Base-by-base conservation (phyloP, 2,113 vertebrate genomes). In the Terrapene triunguis region DNA sequence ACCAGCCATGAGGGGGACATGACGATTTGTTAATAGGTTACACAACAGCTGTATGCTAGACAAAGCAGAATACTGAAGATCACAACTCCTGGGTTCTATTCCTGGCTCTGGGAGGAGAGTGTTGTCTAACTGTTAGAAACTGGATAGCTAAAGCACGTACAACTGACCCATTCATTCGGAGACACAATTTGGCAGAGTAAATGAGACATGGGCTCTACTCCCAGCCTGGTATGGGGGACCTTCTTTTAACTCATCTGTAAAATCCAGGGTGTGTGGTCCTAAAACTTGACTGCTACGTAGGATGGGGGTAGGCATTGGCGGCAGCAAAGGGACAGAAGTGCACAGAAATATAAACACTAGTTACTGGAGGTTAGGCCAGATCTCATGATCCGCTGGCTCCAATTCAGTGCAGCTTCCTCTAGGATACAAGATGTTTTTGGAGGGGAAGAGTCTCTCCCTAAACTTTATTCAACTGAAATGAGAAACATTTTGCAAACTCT, bases 31-130 rank as follows among this genome's bases (percentile, higher is more conserved):
- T 69, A 69, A 35, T 69, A 69, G 35, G 35, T 69, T 69, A 69
- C 4, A n/a, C n/a, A 69, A 14, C 24, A 65, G 55, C 55, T 22
- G 22, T 38, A 42, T 21, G 35, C 35, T 51, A 38, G 38, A 74
- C 38, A 62, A 17, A 87, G 72, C 5, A 84, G 85, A 53, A 35
- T 65, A 79, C 9, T 4, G 0, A 82, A 80, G 35, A 65, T 3
- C 38, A 0, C 10, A 92, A 84, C 8, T 50, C 38, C 69, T 85
- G 51, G 35, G 35, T 0, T 8, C 4, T 79, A 82, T 53, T 80
- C 69, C 2, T 0, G 1, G 83, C 5, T 74, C 35, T 10, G 10
- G 53, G 69, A 0, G 12, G 80, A 81, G 4, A 2, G 2, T 8
- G 5, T 38, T 78, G 2, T 53, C 82, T 65, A 50, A 32, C 14